These are phyloP conservation scores for Channallabes apus DNA, from an alignment of 2,797 vertebrate species.

Conservation along the genomic window DNA sequence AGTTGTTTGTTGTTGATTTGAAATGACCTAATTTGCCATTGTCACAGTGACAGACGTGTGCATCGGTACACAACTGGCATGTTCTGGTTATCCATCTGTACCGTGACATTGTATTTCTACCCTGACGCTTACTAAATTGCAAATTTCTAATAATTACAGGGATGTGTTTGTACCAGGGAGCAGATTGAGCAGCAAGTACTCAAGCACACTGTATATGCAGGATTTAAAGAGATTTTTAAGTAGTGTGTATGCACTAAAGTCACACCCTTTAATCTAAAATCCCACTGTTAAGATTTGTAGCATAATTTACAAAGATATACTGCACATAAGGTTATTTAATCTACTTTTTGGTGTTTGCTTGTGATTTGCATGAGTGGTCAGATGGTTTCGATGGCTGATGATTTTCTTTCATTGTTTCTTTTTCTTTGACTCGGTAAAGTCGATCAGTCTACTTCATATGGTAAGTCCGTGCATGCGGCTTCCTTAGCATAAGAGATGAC, in stretches of 20 bases:
- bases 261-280: not conserved
- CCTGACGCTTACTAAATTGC: not conserved
- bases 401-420: conserved; percentile 67
- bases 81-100: conserved; percentile 28
- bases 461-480: conserved; percentile 75
- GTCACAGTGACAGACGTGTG: conserved; percentile 5
- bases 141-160: not conserved
- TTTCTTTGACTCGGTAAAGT: conserved; percentile 75
- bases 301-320: not conserved
- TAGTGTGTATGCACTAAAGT: not conserved
- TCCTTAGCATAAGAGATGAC: conserved; percentile 42
- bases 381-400: conserved; percentile 62
- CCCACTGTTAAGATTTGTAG: conserved; percentile 5
- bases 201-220: not conserved
- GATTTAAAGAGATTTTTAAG: not conserved
- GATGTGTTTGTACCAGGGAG: not conserved
- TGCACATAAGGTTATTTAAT: not conserved
- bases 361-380: conserved; percentile 60
- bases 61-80: not conserved
- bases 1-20: not conserved
- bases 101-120: not conserved
- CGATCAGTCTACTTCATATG: conserved; percentile 78
- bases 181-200: not conserved
- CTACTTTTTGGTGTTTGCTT: conserved; percentile 37
- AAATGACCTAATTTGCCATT: conserved; percentile 20